Percentiles rank a stretch among this genome's conserved stretches.
phyloP scores from a whole-genome alignment of 2,888 invertebrate species.

The Galerucella pusilla region DNA sequence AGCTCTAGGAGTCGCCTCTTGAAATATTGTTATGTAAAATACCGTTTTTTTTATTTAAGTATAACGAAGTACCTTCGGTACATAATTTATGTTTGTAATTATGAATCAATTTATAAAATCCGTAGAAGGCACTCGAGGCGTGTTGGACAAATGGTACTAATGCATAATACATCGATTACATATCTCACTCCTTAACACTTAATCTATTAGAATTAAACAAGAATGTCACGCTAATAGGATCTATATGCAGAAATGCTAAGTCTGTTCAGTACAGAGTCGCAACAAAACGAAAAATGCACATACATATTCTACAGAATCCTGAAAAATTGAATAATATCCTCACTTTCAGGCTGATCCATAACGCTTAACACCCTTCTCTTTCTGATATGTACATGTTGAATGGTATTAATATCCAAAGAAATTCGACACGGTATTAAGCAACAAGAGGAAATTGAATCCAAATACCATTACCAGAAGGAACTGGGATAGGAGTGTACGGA shows the following conservation, averaged over 20 bases:
- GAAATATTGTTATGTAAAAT: constrained; percentile 45
- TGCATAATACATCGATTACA: constrained; percentile 55
- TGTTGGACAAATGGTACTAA: constrained; percentile 52
- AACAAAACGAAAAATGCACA: background rate
- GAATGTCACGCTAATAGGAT: constrained; percentile 25
- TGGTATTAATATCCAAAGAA: no score
- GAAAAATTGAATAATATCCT: no score
- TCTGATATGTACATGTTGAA: no score
- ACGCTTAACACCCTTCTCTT: no score
- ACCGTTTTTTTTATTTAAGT: constrained; percentile 33
- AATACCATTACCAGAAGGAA: no score
- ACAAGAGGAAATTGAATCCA: no score
- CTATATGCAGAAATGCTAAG: constrained; percentile 1
- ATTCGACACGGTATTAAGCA: no score
- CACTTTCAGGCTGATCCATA: no score
- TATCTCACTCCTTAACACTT: constrained; percentile 52
- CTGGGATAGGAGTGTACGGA: no score
- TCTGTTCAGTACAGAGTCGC: background rate
- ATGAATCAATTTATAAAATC: constrained; percentile 54
- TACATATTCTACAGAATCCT: no score
- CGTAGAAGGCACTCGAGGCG: constrained; percentile 36
- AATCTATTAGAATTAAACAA: constrained; percentile 52
- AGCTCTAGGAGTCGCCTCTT: constrained; percentile 33
- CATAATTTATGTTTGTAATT: constrained; percentile 53
- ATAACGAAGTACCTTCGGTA: constrained; percentile 47